phyloP scores from a whole-genome alignment of 1,140 invertebrate genomes.

The Chrysopa pallens region DNA sequence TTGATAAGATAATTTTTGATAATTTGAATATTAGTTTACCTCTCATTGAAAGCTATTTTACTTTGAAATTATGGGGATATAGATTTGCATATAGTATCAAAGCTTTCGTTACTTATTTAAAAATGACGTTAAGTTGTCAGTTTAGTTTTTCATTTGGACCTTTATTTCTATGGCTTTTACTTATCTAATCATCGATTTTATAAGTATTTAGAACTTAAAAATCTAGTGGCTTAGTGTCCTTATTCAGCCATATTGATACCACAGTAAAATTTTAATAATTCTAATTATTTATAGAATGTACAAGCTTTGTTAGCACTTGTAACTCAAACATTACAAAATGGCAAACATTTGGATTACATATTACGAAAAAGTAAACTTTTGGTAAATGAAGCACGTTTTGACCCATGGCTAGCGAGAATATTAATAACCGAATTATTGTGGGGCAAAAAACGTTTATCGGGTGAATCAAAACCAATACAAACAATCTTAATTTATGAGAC shows the following conservation, averaged over 20 bases:
- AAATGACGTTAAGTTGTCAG: too few species aligned
- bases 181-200: too few species aligned
- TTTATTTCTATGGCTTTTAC: too few species aligned
- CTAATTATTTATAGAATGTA: conserved; percentile 40
- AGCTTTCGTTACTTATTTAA: too few species aligned
- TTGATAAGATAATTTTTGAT: not conserved
- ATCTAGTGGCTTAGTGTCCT: too few species aligned
- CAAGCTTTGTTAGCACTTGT: conserved; percentile 54
- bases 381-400: conserved; percentile 43
- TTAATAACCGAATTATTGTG: conserved; percentile 68
- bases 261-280: conserved; percentile 5
- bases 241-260: not conserved
- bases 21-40: conserved; percentile 1
- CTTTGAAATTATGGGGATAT: too few species aligned
- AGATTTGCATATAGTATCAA: too few species aligned
- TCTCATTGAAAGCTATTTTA: conserved; percentile 5
- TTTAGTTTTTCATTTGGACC: too few species aligned
- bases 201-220: too few species aligned
- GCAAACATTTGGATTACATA: conserved; percentile 38
- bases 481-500: conserved; percentile 47
- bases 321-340: conserved; percentile 48
- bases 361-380: conserved; percentile 41
- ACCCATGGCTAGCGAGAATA: conserved; percentile 50
- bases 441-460: conserved; percentile 48
- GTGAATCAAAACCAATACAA: conserved; percentile 46